A percentile compares a stretch with the other conserved stretches of the same genome.
phyloP scores from a whole-genome alignment of 2,113 vertebrate species.

The Phoxinus phoxinus region DNA sequence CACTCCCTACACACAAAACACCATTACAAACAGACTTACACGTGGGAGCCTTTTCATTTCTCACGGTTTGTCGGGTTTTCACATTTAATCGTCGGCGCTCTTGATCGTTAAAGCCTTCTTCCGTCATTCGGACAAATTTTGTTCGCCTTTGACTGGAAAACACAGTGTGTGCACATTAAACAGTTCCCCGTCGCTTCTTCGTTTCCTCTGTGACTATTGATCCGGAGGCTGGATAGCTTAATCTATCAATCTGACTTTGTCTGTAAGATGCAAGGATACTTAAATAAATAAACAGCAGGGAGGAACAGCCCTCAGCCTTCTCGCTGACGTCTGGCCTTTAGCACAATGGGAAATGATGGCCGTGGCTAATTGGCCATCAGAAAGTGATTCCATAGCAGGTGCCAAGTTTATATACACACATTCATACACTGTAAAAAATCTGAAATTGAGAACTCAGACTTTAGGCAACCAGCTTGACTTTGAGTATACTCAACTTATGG shows the following conservation, averaged over 20 bases:
- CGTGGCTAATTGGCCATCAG: conserved; percentile 58
- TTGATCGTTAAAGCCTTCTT: conserved; percentile 29
- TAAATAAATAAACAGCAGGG: conserved; percentile 56
- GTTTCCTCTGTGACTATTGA: conserved; percentile 51
- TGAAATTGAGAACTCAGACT: too few species aligned
- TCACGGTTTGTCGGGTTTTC: conserved; percentile 48
- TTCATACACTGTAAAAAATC: background rate
- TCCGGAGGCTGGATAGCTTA: conserved; percentile 58
- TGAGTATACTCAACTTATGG: too few species aligned
- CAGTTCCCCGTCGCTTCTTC: conserved; percentile 42
- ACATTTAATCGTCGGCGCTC: conserved; percentile 44
- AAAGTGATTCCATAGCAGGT: conserved; percentile 45
- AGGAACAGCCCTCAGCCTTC: conserved; percentile 47
- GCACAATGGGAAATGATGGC: conserved; percentile 56
- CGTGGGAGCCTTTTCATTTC: conserved; percentile 51
- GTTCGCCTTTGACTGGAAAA: conserved; percentile 36
- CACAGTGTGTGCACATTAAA: conserved; percentile 49
- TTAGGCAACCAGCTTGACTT: too few species aligned
- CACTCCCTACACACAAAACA: background rate
- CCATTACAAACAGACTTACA: conserved; percentile 13
- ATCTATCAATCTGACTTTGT: conserved; percentile 63
- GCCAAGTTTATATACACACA: conserved; percentile 36
- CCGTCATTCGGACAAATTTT: conserved; percentile 38
- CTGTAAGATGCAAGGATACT: conserved; percentile 52
- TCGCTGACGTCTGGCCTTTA: conserved; percentile 53